Conservation (phyloP, 2,888 invertebrate species). For the Agriopis aurantiaria region DNA sequence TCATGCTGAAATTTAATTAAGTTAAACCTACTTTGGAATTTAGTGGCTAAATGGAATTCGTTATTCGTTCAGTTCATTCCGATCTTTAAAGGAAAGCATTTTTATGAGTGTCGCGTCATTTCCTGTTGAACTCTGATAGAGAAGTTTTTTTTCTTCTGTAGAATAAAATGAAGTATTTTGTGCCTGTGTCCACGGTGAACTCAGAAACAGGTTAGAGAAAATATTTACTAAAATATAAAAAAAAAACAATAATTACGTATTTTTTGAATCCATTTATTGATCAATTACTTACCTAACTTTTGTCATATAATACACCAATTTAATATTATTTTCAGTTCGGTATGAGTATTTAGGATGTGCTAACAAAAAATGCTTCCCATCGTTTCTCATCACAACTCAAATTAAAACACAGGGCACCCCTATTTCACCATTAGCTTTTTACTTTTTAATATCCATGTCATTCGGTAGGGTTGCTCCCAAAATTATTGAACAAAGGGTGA, state of each 20-base stretch:
- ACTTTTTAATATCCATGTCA: conserved; percentile 61
- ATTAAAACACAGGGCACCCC: conserved; percentile 80
- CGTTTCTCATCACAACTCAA: conserved; percentile 60
- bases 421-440: conserved; percentile 63
- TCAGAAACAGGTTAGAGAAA: no score
- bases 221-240: no score
- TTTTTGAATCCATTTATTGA: no score
- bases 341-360: no score
- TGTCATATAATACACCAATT: no score
- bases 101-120: neutral
- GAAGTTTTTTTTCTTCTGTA: neutral
- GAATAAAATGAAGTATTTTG: neutral
- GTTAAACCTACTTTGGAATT: conserved; percentile 30
- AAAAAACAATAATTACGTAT: no score
- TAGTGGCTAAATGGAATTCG: conserved; percentile 39
- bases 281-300: no score
- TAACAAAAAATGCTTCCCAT: conserved; percentile 73
- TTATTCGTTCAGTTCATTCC: conserved; percentile 33
- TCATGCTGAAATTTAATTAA: conserved; percentile 34
- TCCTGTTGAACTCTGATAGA: neutral
- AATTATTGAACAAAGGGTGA: conserved; percentile 56
- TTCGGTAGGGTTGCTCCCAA: conserved; percentile 58
- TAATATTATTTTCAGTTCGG: no score
- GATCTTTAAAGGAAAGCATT: neutral
- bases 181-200: neutral